These are phyloP conservation scores for Rhinichthys osculus DNA, from an alignment of 2,797 vertebrate genomes.

Conservation along the genomic window DNA sequence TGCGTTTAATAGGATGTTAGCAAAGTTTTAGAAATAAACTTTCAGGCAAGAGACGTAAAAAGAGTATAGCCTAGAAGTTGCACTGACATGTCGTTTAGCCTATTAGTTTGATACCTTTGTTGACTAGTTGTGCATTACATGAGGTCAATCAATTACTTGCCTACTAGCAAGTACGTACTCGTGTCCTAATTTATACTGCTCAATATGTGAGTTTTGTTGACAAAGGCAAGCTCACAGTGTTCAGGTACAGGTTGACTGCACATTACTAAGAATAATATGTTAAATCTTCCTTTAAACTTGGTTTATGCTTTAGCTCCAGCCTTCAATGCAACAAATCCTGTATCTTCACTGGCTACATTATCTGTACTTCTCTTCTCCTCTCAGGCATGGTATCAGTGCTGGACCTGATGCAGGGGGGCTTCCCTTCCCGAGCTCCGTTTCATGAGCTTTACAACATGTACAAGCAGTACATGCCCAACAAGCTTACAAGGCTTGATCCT, in stretches of 20 bases:
- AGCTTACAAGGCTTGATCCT: conserved; percentile 92
- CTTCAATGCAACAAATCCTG: not conserved
- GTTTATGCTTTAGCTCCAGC: conserved; percentile 7
- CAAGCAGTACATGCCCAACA: conserved; percentile 93
- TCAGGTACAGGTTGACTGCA: not conserved
- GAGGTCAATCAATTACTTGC: not conserved
- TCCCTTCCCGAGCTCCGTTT: conserved; percentile 96
- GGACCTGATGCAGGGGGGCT: conserved; percentile 98
- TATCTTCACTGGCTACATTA: not conserved
- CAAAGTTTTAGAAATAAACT: conserved; percentile 31
- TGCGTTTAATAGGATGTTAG: conserved; percentile 32
- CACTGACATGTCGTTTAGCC: not conserved
- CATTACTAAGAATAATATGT: not conserved
- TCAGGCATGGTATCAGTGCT: conserved; percentile 98
- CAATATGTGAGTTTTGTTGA: not conserved
- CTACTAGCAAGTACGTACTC: not conserved
- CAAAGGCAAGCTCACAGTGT: not conserved
- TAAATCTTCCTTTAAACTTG: not conserved
- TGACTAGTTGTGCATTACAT: not conserved
- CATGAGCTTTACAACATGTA: conserved; percentile 99
- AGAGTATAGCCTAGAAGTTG: not conserved
- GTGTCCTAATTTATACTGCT: not conserved
- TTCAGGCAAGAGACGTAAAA: not conserved
- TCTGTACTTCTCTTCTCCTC: conserved; percentile 36
- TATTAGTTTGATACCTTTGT: not conserved